Evolutionary conservation across 1,140 invertebrate genomes (phyloP).

Genomic region (Metopolophium dirhodum): DNA sequence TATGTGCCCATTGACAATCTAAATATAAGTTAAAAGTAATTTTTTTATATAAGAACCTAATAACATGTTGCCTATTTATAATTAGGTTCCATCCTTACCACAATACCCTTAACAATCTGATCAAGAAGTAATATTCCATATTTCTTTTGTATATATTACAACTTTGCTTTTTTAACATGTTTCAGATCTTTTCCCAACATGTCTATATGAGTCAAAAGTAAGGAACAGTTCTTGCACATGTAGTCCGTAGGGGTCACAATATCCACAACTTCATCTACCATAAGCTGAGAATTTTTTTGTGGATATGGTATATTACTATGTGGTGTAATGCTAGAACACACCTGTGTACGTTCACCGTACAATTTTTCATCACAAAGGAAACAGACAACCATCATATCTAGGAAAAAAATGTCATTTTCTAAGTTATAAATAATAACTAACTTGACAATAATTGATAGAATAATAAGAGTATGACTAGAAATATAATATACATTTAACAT

Average conservation of each 20-base stretch:
- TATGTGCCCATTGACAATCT: constrained; percentile 55
- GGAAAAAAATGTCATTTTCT: neutral
- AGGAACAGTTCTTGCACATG: constrained; percentile 59
- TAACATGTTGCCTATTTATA: neutral
- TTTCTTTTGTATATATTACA: constrained; percentile 59
- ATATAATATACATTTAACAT: neutral
- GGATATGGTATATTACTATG: constrained; percentile 59
- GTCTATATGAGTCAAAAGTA: constrained; percentile 60
- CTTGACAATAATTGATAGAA: neutral
- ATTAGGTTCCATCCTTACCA: neutral
- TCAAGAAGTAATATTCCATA: constrained; percentile 57
- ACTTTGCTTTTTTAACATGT: constrained; percentile 59
- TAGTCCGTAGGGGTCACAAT: constrained; percentile 59
- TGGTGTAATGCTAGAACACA: constrained; percentile 58
- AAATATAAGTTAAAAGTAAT: too few species aligned
- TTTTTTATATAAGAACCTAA: neutral
- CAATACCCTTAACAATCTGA: constrained; percentile 28
- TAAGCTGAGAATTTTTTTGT: constrained; percentile 60
- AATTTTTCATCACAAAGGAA: constrained; percentile 60
- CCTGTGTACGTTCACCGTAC: constrained; percentile 54
- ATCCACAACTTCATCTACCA: constrained; percentile 60
- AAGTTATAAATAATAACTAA: neutral
- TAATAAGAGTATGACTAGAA: neutral
- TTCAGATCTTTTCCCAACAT: constrained; percentile 60
- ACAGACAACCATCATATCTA: constrained; percentile 55